phyloP scores from a whole-genome alignment of 37 sponge, comb jelly and placozoan genomes.

The Cliona cf. orientalis region DNA sequence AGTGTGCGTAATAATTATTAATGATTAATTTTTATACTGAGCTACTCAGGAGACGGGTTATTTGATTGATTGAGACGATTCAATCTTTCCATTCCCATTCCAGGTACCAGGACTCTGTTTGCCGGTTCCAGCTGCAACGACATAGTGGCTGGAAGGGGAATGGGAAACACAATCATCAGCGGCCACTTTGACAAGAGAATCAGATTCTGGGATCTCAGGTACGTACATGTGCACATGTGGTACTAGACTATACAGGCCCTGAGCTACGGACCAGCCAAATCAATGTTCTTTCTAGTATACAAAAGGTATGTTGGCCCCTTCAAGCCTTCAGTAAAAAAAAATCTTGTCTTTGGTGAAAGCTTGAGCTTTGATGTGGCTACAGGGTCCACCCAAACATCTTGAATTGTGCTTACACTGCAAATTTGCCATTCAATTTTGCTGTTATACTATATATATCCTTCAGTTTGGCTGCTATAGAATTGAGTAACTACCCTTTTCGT shows the following conservation, averaged over 20 bases:
- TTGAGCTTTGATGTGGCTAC: too few species aligned
- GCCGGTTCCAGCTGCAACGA: constrained; percentile 98
- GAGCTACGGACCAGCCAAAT: too few species aligned
- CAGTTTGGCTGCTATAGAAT: too few species aligned
- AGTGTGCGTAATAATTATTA: neutral
- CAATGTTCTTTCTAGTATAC: too few species aligned
- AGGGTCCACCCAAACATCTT: too few species aligned
- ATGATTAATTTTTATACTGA: neutral
- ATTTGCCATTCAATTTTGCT: too few species aligned
- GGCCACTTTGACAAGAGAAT: constrained; percentile 94
- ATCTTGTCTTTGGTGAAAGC: too few species aligned
- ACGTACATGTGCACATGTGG: neutral
- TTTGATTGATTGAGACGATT: neutral
- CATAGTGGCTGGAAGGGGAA: constrained; percentile 75
- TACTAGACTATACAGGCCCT: neutral
- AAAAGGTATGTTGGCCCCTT: neutral
- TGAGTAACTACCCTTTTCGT: too few species aligned
- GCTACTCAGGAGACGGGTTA: neutral
- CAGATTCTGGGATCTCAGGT: constrained; percentile 94
- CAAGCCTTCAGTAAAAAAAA: too few species aligned
- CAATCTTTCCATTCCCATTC: neutral
- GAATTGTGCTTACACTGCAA: too few species aligned
- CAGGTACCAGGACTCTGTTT: constrained; percentile 87
- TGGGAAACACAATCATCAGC: constrained; percentile 83
- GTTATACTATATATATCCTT: too few species aligned